These are phyloP conservation scores for Zelleria hepariella DNA, from an alignment of 2,888 invertebrate species.

Conservation along the genomic window DNA sequence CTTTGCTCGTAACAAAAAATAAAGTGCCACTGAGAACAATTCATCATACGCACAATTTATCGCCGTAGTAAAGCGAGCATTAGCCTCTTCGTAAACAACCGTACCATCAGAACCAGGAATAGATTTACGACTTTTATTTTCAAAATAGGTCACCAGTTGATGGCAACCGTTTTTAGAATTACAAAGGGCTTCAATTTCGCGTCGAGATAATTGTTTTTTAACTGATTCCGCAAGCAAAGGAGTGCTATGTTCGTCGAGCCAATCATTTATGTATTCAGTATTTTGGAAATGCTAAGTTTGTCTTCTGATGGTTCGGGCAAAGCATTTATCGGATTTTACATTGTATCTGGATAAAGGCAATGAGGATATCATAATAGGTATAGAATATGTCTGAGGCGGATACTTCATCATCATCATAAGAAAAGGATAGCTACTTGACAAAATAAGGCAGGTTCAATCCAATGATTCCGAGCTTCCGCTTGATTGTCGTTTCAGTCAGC, in stretches of 20 bases:
- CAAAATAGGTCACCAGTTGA: slow-evolving; percentile 1
- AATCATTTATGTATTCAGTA: background rate
- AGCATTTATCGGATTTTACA: too few relatives aligned
- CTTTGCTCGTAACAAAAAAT: too few relatives aligned
- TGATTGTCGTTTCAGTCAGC: too few relatives aligned
- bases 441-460: too few relatives aligned
- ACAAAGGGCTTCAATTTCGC: background rate
- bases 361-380: too few relatives aligned
- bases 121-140: background rate
- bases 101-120: background rate
- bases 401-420: too few relatives aligned
- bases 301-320: too few relatives aligned
- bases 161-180: background rate
- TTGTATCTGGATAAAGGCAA: too few relatives aligned
- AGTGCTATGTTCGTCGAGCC: background rate
- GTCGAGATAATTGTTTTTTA: background rate
- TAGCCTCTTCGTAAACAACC: background rate
- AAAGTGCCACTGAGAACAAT: background rate
- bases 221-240: background rate
- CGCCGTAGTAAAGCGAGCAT: background rate
- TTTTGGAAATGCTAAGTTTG: background rate
- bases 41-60: background rate
- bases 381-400: too few relatives aligned
- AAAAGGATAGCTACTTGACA: too few relatives aligned
- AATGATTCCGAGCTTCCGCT: too few relatives aligned